These are phyloP conservation scores for Procambarus clarkii DNA, from an alignment of 1,140 invertebrate species.

Conservation along the genomic window DNA sequence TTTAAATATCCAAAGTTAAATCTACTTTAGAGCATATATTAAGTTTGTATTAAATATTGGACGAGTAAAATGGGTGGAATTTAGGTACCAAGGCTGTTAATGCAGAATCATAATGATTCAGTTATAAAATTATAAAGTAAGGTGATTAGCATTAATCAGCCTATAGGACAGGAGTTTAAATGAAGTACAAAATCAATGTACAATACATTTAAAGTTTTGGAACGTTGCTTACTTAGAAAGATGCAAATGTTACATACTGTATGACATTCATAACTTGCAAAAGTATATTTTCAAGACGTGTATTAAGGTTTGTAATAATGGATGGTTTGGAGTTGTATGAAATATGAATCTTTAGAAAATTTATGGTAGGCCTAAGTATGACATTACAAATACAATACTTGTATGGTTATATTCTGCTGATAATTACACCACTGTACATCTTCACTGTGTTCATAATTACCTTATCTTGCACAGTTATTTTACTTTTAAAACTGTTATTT, in stretches of 20 bases:
- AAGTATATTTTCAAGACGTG: not conserved
- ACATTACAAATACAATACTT: no score
- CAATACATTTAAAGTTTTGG: not conserved
- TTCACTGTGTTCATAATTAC: no score
- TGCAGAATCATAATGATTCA: constrained; percentile 3
- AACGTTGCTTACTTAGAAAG: not conserved
- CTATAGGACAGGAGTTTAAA: not conserved
- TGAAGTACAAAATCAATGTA: not conserved
- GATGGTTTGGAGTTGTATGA: not conserved
- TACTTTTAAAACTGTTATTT: no score
- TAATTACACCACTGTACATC: no score
- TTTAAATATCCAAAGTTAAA: constrained; percentile 17
- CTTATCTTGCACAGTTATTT: no score
- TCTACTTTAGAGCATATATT: constrained; percentile 4
- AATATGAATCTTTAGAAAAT: not conserved
- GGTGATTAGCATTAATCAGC: not conserved
- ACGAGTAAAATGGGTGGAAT: constrained; percentile 43
- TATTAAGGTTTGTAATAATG: not conserved
- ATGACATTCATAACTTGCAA: not conserved
- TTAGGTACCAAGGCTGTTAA: not conserved
- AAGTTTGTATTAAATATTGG: constrained; percentile 18
- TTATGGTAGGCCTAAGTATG: no score
- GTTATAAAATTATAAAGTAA: not conserved
- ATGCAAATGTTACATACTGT: not conserved
- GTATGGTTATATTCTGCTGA: no score